Percentiles rank a stretch among this genome's conserved stretches.
Evolutionary conservation across 2,797 vertebrate genomes (phyloP).

Genomic region (Diplodus puntazzo): DNA sequence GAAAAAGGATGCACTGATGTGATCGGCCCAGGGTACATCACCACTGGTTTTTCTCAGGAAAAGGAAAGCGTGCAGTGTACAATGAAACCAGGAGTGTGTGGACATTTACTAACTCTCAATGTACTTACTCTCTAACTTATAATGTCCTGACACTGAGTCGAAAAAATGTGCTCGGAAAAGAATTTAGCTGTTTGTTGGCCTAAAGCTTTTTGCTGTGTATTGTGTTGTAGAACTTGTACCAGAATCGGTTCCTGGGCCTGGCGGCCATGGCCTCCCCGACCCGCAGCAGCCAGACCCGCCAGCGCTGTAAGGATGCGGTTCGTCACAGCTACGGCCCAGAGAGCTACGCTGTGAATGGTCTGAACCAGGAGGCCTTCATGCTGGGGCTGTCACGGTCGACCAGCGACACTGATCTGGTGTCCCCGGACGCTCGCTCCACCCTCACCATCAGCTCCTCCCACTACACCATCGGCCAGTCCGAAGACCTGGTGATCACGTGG

Average conservation of each 20-base stretch:
- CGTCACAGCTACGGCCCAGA: conserved; percentile 93
- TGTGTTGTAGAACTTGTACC: conserved; percentile 94
- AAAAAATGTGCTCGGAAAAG: not conserved
- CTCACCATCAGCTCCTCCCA: conserved; percentile 93
- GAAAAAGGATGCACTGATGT: not conserved
- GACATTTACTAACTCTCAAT: not conserved
- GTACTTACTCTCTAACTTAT: not conserved
- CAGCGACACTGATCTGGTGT: conserved; percentile 96
- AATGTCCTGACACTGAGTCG: not conserved
- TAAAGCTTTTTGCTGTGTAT: not conserved
- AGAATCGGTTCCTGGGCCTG: conserved; percentile 96
- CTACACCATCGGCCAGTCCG: conserved; percentile 92
- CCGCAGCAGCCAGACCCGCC: conserved; percentile 90
- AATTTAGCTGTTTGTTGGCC: not conserved
- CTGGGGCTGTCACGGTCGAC: conserved; percentile 92
- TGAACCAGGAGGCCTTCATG: conserved; percentile 84
- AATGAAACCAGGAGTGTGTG: not conserved
- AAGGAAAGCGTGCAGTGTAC: too few species aligned
- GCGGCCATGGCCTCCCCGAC: conserved; percentile 97
- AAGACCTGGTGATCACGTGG: conserved; percentile 95
- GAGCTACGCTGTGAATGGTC: conserved; percentile 88
- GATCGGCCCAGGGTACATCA: not conserved
- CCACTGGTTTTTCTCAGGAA: not conserved
- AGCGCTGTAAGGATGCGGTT: conserved; percentile 91
- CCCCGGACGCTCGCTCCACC: conserved; percentile 93